These are phyloP conservation scores for Hapalemur alaotrensis DNA, from an alignment of 2,797 vertebrate genomes.

Conservation along the genomic window DNA sequence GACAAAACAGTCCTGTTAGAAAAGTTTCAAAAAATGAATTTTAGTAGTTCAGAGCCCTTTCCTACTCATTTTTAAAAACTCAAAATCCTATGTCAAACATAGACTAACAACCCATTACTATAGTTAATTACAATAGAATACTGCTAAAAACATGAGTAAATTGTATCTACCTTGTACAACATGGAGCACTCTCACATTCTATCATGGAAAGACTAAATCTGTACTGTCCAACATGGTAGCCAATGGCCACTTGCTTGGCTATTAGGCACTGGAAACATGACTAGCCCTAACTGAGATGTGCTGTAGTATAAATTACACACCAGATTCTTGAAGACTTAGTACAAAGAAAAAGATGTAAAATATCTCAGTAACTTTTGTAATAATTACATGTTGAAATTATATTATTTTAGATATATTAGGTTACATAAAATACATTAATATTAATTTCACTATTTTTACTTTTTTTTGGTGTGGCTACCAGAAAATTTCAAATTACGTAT, in stretches of 20 bases:
- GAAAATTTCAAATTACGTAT: slow-evolving; percentile 12
- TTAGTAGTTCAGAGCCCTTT: slow-evolving; percentile 20
- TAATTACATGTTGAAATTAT: slow-evolving; percentile 28
- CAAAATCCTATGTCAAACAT: slow-evolving; percentile 22
- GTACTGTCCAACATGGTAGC: background rate
- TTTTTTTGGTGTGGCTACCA: background rate
- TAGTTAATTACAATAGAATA: background rate
- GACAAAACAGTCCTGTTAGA: slow-evolving; percentile 43
- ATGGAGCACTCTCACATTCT: background rate
- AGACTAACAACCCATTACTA: background rate
- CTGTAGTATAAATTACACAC: background rate
- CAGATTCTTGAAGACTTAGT: slow-evolving; percentile 21
- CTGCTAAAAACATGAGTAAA: background rate
- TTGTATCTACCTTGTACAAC: background rate
- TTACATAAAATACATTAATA: slow-evolving; percentile 7
- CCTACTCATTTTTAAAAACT: slow-evolving; percentile 6
- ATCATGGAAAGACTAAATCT: background rate
- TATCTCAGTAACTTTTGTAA: slow-evolving; percentile 21
- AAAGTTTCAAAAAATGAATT: slow-evolving; percentile 55
- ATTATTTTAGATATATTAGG: background rate
- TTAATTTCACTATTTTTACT: slow-evolving; percentile 10
- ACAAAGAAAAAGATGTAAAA: background rate
- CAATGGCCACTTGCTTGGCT: background rate
- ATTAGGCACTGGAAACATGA: background rate
- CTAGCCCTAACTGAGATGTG: background rate